Base-by-base conservation (phyloP, 2,113 vertebrate species). In the Lucifuga dentata region DNA sequence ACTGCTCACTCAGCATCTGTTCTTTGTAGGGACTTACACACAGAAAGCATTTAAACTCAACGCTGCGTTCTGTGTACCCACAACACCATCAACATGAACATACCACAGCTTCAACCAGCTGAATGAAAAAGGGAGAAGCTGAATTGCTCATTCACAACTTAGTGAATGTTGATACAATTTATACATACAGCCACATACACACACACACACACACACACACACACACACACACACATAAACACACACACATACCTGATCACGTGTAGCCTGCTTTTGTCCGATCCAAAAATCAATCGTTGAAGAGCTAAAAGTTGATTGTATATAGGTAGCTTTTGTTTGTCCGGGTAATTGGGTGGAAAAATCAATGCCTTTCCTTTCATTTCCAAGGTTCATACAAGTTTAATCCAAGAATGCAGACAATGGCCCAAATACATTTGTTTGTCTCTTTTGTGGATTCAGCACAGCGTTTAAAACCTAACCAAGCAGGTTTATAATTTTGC, bases 291-390 rank as follows among this genome's bases (percentile, higher is more conserved):
- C 61, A 1, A 74, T 78, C 0, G 1, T 9, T 32, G 20, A 19
- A 49, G 46, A 69, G 48, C 17, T 36, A 70, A 66, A 78, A 46
- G 62, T 50, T 66, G 65, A 83, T 70, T 76, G 74, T 63, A 36
- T 69, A 58, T 43, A 74, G 57, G 78, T 17, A 61, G 46, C 29
- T 84, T 83, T 78, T 86, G 82, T 90, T 83, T 86, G 84, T 79
- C 59, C 60, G 61, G 51, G 73, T 90, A 88, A 88, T 80, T 76
- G 73, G 50, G 53, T 78, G 56, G 68, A 65, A 26, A 65, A 91
- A 88, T 90, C 84, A 78, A 87, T 91, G 59, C 29, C 8, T 45
- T 67, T 36, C 8, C 8, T 40, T 63, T 75, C n/a, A 36, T 62
- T 71, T 51, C 35, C n/a, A 3, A 49, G 49, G 61, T 63, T 67